Conservation (phyloP, 2,113 vertebrate genomes). For the Halcyon malimbica region DNA sequence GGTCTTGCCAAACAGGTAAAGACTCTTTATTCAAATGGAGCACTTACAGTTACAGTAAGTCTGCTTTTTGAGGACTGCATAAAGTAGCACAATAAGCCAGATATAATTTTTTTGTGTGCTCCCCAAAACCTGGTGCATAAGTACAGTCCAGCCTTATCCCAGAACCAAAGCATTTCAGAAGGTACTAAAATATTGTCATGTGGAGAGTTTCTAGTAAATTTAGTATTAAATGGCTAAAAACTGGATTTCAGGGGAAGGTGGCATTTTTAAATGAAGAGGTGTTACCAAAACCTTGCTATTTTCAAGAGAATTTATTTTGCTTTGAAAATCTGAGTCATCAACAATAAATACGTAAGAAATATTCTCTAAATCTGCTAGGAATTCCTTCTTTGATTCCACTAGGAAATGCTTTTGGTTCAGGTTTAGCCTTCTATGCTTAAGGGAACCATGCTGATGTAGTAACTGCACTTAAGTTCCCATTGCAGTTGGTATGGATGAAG, state of each 20-base stretch:
- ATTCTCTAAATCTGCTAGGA: background rate
- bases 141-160: background rate
- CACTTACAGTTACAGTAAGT: background rate
- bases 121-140: background rate
- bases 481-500: background rate
- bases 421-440: background rate
- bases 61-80: background rate
- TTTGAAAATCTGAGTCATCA: background rate
- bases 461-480: background rate
- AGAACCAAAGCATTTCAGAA: background rate
- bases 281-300: background rate
- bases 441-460: background rate
- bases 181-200: background rate
- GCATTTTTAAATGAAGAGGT: background rate
- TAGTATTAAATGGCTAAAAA: background rate
- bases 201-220: background rate
- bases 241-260: background rate
- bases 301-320: background rate
- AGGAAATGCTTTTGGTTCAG: background rate
- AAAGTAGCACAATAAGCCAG: background rate
- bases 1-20: slow-evolving; percentile 72
- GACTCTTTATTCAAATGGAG: background rate
- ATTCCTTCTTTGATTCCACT: background rate
- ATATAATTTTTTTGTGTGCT: background rate
- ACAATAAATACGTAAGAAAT: background rate